Conservation (phyloP, 64 coral and sea anemone genomes). For the Orbicella faveolata region DNA sequence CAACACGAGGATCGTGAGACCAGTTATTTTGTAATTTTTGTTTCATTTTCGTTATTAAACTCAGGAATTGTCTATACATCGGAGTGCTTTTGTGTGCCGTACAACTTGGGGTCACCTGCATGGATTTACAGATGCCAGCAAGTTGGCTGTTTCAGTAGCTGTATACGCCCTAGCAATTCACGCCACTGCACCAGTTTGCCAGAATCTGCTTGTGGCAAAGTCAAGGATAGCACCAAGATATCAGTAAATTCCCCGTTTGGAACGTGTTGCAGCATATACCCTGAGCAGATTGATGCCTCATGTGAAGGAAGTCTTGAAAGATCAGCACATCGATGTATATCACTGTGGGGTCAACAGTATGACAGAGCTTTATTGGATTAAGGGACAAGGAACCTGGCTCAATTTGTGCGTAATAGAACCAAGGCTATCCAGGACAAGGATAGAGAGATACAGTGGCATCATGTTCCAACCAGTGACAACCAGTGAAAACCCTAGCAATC, state of each 20-base stretch:
- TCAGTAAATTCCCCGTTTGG: slow-evolving; percentile 51
- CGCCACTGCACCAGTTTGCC: slow-evolving; percentile 24
- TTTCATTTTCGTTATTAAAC: too few relatives aligned
- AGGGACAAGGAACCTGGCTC: slow-evolving; percentile 67
- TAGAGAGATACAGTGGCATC: slow-evolving; percentile 42
- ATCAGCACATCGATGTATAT: slow-evolving; percentile 39
- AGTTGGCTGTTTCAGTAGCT: slow-evolving; percentile 45
- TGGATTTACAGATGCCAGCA: slow-evolving; percentile 84
- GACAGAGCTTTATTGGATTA: slow-evolving; percentile 65
- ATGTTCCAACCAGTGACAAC: slow-evolving; percentile 54
- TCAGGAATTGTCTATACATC: too few relatives aligned
- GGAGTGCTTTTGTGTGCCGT: too few relatives aligned
- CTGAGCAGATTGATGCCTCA: slow-evolving; percentile 54
- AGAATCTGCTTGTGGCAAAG: slow-evolving; percentile 77
- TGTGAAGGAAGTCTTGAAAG: slow-evolving; percentile 60
- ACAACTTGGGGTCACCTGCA: too few relatives aligned
- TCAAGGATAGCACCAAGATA: slow-evolving; percentile 69
- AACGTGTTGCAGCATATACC: slow-evolving; percentile 73
- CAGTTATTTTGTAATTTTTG: too few relatives aligned
- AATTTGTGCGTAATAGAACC: slow-evolving; percentile 62
- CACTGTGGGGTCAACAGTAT: slow-evolving; percentile 70
- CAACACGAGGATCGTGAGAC: too few relatives aligned
- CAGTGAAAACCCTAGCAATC: slow-evolving; percentile 59
- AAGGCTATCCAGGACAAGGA: slow-evolving; percentile 48
- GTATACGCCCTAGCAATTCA: slow-evolving; percentile 45